These are phyloP conservation scores for Tiphia femorata DNA, from an alignment of 2,888 invertebrate species.

Conservation along the genomic window DNA sequence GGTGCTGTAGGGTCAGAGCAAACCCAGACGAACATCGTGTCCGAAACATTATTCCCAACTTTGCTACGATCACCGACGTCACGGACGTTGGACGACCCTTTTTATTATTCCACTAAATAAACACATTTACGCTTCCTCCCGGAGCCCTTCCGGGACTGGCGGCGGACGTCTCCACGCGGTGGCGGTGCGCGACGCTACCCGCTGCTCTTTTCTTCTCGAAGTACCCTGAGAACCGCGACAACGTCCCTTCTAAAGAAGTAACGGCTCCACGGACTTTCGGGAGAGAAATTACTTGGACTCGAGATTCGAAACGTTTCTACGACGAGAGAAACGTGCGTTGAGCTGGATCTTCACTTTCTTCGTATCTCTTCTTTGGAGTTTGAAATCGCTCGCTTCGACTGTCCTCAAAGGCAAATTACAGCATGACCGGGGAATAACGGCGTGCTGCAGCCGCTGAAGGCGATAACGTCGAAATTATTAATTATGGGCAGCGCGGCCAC, in stretches of 20 bases:
- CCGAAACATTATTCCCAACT: constrained; percentile 69
- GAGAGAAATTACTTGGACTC: too few species aligned
- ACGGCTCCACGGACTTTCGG: too few species aligned
- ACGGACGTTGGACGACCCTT: constrained; percentile 42
- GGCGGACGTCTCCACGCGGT: background rate
- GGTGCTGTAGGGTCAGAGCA: constrained; percentile 34
- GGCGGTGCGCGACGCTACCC: background rate
- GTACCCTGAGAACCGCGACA: background rate
- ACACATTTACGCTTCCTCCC: constrained; percentile 47
- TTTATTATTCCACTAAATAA: constrained; percentile 51
- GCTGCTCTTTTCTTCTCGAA: background rate
- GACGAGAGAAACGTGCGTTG: too few species aligned
- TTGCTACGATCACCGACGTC: constrained; percentile 48
- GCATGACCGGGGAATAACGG: background rate
- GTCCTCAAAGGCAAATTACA: too few species aligned
- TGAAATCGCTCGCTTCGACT: too few species aligned
- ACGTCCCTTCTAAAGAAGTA: background rate
- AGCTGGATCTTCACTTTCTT: too few species aligned
- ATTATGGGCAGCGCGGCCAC: constrained; percentile 39
- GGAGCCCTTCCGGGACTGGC: constrained; percentile 13
- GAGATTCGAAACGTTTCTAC: too few species aligned
- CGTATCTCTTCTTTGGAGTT: too few species aligned
- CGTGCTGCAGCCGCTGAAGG: background rate
- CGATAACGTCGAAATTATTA: constrained; percentile 54
- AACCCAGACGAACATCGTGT: constrained; percentile 60